These are phyloP conservation scores for Casuarius casuarius DNA, from an alignment of 2,113 vertebrate genomes.

Conservation along the genomic window DNA sequence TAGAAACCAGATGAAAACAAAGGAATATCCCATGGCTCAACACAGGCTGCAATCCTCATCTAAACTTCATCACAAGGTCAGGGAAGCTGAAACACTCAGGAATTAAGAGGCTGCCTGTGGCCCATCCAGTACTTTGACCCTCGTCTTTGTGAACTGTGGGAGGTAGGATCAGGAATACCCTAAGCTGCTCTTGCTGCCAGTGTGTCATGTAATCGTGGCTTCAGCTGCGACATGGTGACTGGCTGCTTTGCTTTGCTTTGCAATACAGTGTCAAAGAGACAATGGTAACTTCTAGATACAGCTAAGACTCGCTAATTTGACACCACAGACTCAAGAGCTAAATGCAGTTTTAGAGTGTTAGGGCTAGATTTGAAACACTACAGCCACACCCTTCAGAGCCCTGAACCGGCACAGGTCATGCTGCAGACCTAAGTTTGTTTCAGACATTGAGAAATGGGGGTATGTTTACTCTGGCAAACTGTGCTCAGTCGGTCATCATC, in stretches of 20 bases:
- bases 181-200: not conserved
- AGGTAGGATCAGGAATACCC: not conserved
- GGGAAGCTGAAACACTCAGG: not conserved
- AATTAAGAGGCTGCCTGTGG: not conserved
- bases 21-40: not conserved
- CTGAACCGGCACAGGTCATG: fast-evolving
- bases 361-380: not conserved
- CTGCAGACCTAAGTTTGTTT: not conserved
- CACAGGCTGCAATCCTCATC: not conserved
- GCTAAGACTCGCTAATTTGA: not conserved
- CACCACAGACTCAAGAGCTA: not conserved
- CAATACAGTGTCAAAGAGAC: not conserved
- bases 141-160: not conserved
- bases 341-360: not conserved
- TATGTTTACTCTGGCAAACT: not conserved
- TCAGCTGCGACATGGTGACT: not conserved
- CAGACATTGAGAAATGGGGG: not conserved
- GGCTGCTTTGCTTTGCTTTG: not conserved
- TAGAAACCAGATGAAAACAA: not conserved
- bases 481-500: not conserved
- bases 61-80: not conserved
- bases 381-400: not conserved
- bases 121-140: fast-evolving
- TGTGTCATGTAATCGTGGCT: not conserved
- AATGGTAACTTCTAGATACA: not conserved